Base-by-base conservation (phyloP, 2,113 vertebrate genomes). In the Puntigrus tetrazona region DNA sequence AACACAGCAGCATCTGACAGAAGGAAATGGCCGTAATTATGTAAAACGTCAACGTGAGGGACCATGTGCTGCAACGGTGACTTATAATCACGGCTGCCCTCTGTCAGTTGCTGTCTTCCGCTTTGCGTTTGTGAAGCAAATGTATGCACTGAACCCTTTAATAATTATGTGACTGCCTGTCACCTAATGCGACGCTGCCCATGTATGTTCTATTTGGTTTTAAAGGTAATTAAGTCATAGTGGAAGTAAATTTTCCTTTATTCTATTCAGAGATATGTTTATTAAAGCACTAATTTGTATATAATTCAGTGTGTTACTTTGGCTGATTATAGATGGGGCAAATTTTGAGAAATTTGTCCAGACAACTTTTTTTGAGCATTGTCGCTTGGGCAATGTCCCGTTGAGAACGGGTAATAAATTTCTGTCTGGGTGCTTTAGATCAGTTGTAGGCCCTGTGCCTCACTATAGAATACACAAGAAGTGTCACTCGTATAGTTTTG, bases 11-110 rank as follows among this genome's bases (percentile, higher is more conserved):
- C n/a, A 77, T 85, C 72, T 77, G 70, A 75, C 76, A 65, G 41
- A 52, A 67, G 77, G 77, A 88, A 88, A 81, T 84, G 85, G 72
- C 81, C 6, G 5, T 20, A 47, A 81, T 88, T 86, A 86, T 83
- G 81, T 86, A 86, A 85, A 76, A 83, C 5, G 50, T 65, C 72
- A 70, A 47, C 1, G 3, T 72, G 29, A 67, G 75, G 86, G 72
- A 70, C 87, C 84, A 65, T 70, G 83, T 36, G 74, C 81, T 78
- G 47, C 52, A 78, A 67, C 22, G 38, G 78, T 86, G 74, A 78
- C 27, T 72, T 84, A 86, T 78, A 85, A 85, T 63, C 50, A 78
- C 18, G 1, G 52, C 55, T 70, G 34, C 20, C 9, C 34, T 31
- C 10, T 20, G 22, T 74, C 72, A 80, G 29, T 70, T 27, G 36